Evolutionary conservation across 2,797 vertebrate species (phyloP), one percentile per base, ranked within the genome.

Genomic region (Parauchenoglanis punctatus): DNA sequence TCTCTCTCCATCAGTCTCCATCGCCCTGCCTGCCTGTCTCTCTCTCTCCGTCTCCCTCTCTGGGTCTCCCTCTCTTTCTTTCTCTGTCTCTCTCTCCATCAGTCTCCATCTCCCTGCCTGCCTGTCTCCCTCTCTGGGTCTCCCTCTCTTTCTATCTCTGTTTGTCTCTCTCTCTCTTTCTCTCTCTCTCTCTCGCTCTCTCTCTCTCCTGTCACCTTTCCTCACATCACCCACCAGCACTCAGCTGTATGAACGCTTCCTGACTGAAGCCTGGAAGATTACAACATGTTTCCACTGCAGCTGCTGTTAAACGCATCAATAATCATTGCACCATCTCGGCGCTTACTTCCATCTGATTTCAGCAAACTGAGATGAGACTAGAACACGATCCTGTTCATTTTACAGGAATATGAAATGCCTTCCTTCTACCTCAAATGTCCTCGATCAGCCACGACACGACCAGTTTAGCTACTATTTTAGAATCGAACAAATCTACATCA

Each of bases 191-290:
- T 13, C 73, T n/a, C 10, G 2, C 49, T 7, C n/a, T 1, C 52
- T 0, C 77, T 25, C 56, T 81, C 58, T 88, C 78, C 59, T 40
- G 31, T 86, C 82, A 78, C 75, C 68, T 86, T 54, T 80, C 44
- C 63, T 67, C 17, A 72, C 59, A 67, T 82, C 40, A 28, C 80
- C 61, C 77, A 78, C 61, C 70, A 82, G 75, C 20, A 84, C 67
- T 81, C 82, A 59, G 65, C 81, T 76, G 52, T 59, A 84, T 61
- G 44, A 81, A 25, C 80, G 81, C 63, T 83, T 75, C 70, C 77
- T 88, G 59, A 86, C 68, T 65, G 82, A 85, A 54, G 54, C 46
- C 81, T 52, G 44, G 28, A 83, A 49, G 58, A 68, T 76, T 70
- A 81, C 63, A 86, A 20, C 23, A 86, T 28, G 31, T 46, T 86